A percentile compares a stretch with the other conserved stretches of the same genome.
These are phyloP conservation scores for Hycleus cichorii DNA, from an alignment of 1,140 invertebrate species.

Conservation along the genomic window DNA sequence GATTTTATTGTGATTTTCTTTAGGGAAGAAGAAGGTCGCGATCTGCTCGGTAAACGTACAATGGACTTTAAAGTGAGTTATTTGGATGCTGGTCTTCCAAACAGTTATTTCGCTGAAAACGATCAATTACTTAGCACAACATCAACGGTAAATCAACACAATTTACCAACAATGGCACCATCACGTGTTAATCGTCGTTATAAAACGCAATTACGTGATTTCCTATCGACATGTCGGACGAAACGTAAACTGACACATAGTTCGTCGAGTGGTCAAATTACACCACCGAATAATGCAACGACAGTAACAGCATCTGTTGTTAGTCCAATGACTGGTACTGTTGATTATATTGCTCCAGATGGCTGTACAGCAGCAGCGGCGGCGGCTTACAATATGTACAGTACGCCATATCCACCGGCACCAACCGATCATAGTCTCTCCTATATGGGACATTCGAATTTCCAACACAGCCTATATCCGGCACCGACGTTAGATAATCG, in stretches of 20 bases:
- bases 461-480: constrained; percentile 63
- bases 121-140: constrained; percentile 57
- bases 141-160: constrained; percentile 39
- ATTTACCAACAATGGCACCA: constrained; percentile 53
- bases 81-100: constrained; percentile 83
- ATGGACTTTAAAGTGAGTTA: constrained; percentile 99
- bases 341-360: constrained; percentile 59
- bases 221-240: constrained; percentile 82
- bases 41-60: constrained; percentile 90
- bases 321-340: constrained; percentile 43
- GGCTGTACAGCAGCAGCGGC: constrained; percentile 44
- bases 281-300: constrained; percentile 20
- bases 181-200: constrained; percentile 78
- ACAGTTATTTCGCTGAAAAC: constrained; percentile 79
- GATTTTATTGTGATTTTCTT: not conserved
- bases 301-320: constrained; percentile 32
- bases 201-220: constrained; percentile 87
- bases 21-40: constrained; percentile 96
- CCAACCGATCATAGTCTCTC: constrained; percentile 56
- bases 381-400: constrained; percentile 73
- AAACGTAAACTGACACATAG: constrained; percentile 70
- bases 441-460: constrained; percentile 69
- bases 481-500: constrained; percentile 62
- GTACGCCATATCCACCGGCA: constrained; percentile 66
- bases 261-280: constrained; percentile 40